Percentiles rank a stretch among this genome's conserved stretches.
Evolutionary conservation across 2,797 vertebrate species (phyloP).

Genomic region (Distichodus sexfasciatus): DNA sequence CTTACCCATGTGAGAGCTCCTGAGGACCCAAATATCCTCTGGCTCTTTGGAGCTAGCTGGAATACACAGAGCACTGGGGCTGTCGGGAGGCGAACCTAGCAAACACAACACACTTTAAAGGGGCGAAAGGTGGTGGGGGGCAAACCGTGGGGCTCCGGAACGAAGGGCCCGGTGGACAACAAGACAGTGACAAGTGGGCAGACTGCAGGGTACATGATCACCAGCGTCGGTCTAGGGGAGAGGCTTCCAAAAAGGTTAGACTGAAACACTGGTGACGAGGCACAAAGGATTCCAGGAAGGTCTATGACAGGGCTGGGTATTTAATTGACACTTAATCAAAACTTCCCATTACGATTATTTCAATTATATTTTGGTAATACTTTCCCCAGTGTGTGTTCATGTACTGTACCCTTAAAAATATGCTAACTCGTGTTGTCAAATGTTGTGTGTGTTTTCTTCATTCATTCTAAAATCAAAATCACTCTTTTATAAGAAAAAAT

Average conservation of each 20-base stretch:
- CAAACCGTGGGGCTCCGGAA: slow-evolving; percentile 17
- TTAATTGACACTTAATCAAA: too few species aligned
- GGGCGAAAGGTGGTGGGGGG: slow-evolving; percentile 2
- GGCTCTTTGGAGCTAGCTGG: slow-evolving; percentile 64
- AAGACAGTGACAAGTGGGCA: not conserved
- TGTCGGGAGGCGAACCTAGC: slow-evolving; percentile 67
- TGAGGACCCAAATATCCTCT: slow-evolving; percentile 78
- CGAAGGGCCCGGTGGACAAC: not conserved
- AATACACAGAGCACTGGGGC: slow-evolving; percentile 59
- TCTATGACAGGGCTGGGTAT: too few species aligned
- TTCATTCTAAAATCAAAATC: too few species aligned
- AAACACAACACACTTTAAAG: slow-evolving; percentile 64
- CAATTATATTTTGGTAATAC: too few species aligned
- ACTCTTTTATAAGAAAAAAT: too few species aligned
- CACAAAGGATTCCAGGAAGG: not conserved
- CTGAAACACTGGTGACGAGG: not conserved
- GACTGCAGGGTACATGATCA: not conserved
- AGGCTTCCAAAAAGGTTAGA: not conserved
- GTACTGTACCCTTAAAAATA: too few species aligned
- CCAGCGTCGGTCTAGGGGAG: not conserved
- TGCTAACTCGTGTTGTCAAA: too few species aligned
- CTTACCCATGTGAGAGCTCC: slow-evolving; percentile 74
- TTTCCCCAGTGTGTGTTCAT: too few species aligned
- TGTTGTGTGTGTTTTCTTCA: too few species aligned
- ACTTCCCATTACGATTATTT: too few species aligned